Evolutionary conservation across 2,888 invertebrate species (phyloP).

Genomic region (Tricholauxania praeusta): DNA sequence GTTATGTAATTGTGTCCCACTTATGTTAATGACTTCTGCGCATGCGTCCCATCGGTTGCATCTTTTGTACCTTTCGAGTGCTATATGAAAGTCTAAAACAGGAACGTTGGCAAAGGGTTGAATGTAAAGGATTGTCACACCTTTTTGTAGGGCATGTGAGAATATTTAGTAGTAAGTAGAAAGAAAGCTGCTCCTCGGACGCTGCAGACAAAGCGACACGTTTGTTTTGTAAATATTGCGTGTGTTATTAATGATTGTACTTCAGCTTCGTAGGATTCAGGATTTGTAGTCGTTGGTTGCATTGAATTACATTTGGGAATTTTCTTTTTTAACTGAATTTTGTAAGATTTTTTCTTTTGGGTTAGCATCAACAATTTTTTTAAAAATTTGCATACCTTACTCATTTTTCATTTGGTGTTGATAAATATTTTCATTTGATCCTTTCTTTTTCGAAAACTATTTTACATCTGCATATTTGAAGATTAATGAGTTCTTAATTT

Average conservation of each 20-base stretch:
- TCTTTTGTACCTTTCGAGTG: constrained; percentile 16
- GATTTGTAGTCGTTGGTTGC: constrained; percentile 14
- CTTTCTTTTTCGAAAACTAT: constrained; percentile 32
- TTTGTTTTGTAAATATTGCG: constrained; percentile 69
- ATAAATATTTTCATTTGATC: constrained; percentile 48
- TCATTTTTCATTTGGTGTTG: constrained; percentile 53
- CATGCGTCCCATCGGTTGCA: constrained; percentile 17
- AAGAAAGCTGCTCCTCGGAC: constrained; percentile 12
- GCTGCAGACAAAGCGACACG: constrained; percentile 59
- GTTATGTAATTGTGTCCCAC: constrained; percentile 42
- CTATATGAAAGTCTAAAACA: neutral
- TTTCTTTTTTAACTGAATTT: neutral
- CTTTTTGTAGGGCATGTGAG: constrained; percentile 41
- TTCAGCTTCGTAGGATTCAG: constrained; percentile 7
- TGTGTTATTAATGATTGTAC: constrained; percentile 63
- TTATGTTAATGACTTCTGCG: constrained; percentile 41
- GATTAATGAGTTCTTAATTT: constrained; percentile 51
- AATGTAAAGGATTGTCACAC: constrained; percentile 51
- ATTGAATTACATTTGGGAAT: constrained; percentile 32
- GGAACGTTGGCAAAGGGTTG: constrained; percentile 1
- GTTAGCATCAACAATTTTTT: neutral
- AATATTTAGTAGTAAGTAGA: neutral
- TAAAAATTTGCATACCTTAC: constrained; percentile 49
- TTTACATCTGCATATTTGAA: constrained; percentile 42
- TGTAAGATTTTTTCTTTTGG: constrained; percentile 4